These are phyloP conservation scores for Cheilosia impressa DNA, from an alignment of 2,888 invertebrate genomes.

Conservation along the genomic window DNA sequence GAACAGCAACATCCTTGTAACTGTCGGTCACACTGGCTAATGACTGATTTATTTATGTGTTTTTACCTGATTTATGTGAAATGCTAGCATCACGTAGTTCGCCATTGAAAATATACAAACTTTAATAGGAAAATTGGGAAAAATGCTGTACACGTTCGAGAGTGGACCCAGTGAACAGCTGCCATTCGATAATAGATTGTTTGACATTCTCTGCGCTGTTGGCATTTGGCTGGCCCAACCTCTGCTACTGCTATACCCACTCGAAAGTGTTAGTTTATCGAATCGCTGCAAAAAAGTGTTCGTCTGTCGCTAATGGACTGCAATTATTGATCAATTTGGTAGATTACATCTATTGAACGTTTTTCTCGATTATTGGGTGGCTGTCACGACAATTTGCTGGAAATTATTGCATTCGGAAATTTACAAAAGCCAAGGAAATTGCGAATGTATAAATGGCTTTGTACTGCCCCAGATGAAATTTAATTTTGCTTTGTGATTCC, in stretches of 20 bases:
- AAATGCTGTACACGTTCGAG: slow-evolving; percentile 63
- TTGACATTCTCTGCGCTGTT: slow-evolving; percentile 48
- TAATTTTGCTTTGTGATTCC: neutral
- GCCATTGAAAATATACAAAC: slow-evolving; percentile 63
- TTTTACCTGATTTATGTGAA: slow-evolving; percentile 70
- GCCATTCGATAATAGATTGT: slow-evolving; percentile 68
- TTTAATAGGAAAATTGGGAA: slow-evolving; percentile 55
- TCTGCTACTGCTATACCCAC: neutral
- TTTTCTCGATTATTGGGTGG: slow-evolving; percentile 43
- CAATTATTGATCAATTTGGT: slow-evolving; percentile 67
- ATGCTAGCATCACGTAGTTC: slow-evolving; percentile 57
- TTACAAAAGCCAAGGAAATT: slow-evolving; percentile 15
- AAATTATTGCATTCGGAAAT: slow-evolving; percentile 45
- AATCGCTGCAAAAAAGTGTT: slow-evolving; percentile 46
- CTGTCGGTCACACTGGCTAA: slow-evolving; percentile 71
- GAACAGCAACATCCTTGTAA: slow-evolving; percentile 59
- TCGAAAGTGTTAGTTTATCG: slow-evolving; percentile 52
- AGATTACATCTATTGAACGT: slow-evolving; percentile 57
- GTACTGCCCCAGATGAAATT: neutral
- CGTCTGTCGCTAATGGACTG: slow-evolving; percentile 56
- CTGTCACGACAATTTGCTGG: slow-evolving; percentile 54
- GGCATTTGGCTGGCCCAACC: slow-evolving; percentile 36
- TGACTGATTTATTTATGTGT: slow-evolving; percentile 73
- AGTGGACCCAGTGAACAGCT: slow-evolving; percentile 58
- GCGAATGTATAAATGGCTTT: neutral